These are phyloP conservation scores for Rhyacophila brunnea DNA, from an alignment of 1,140 invertebrate genomes.

Conservation along the genomic window DNA sequence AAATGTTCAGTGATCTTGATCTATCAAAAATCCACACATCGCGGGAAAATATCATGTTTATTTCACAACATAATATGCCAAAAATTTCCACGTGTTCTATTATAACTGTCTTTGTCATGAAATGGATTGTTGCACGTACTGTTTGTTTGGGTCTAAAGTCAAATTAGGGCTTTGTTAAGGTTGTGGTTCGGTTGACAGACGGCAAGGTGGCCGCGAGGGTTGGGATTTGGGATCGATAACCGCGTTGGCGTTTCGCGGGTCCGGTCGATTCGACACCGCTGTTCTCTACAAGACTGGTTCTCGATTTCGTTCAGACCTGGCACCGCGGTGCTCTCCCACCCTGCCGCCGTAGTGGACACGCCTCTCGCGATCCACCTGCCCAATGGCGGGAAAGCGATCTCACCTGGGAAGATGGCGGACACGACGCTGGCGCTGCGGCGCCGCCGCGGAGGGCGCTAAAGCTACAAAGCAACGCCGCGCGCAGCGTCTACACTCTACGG, in stretches of 20 bases:
- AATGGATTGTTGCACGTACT: neutral
- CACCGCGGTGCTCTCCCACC: neutral
- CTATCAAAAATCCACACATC: too few relatives aligned
- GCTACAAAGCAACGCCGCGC: neutral
- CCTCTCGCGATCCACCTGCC: constrained; percentile 9
- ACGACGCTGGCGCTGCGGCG: constrained; percentile 17
- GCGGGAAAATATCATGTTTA: too few relatives aligned
- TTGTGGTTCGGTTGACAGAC: neutral
- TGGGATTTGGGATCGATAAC: constrained; percentile 4
- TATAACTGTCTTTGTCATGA: too few relatives aligned
- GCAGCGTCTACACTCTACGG: neutral
- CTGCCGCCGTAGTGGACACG: neutral
- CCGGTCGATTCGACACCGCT: neutral
- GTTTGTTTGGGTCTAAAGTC: neutral
- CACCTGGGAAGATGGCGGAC: constrained; percentile 25
- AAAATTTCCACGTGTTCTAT: too few relatives aligned
- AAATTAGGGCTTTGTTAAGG: neutral
- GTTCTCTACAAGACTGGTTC: constrained; percentile 6
- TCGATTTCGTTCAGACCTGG: neutral
- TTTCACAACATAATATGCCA: too few relatives aligned
- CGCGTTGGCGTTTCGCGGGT: neutral
- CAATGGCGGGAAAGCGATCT: constrained; percentile 9
- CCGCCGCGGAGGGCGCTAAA: constrained; percentile 10
- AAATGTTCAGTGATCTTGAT: too few relatives aligned
- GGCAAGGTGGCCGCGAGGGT: constrained; percentile 1